These are phyloP conservation scores for Epizoanthus scotinus DNA, from an alignment of 92 coral and sea anemone genomes.

Conservation along the genomic window DNA sequence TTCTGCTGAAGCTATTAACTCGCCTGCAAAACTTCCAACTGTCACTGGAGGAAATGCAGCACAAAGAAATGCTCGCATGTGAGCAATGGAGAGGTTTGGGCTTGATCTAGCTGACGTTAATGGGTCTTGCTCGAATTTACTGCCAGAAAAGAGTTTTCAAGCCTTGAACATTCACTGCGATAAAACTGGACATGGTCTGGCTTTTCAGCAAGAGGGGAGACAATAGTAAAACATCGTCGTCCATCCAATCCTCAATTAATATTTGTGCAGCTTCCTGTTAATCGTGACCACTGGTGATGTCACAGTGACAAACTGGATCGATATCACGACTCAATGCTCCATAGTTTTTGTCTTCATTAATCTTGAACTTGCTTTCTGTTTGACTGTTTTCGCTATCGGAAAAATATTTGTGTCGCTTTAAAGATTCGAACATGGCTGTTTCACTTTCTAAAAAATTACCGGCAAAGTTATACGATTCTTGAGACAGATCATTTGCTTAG, in stretches of 20 bases:
- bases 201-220: not conserved
- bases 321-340: too few species aligned
- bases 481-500: not conserved
- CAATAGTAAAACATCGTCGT: too few species aligned
- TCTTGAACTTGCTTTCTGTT: too few species aligned
- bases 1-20: not conserved
- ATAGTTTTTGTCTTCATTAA: too few species aligned
- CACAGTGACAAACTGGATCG: too few species aligned
- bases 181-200: slow-evolving; percentile 9
- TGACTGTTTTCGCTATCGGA: too few species aligned
- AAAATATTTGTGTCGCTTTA: too few species aligned
- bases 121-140: not conserved
- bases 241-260: too few species aligned
- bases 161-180: not conserved
- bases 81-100: not conserved
- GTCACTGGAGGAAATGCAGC: not conserved
- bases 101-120: not conserved
- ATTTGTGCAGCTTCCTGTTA: too few species aligned
- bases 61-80: slow-evolving; percentile 31
- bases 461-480: not conserved
- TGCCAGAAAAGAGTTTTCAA: slow-evolving; percentile 2
- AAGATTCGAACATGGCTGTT: too few species aligned
- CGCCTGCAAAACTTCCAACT: not conserved
- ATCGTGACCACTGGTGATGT: too few species aligned
- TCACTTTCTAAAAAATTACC: too few species aligned